A percentile compares a stretch with the other conserved stretches of the same genome.
Conservation (phyloP, 2,113 vertebrate species). For the Climacteris rufus region DNA sequence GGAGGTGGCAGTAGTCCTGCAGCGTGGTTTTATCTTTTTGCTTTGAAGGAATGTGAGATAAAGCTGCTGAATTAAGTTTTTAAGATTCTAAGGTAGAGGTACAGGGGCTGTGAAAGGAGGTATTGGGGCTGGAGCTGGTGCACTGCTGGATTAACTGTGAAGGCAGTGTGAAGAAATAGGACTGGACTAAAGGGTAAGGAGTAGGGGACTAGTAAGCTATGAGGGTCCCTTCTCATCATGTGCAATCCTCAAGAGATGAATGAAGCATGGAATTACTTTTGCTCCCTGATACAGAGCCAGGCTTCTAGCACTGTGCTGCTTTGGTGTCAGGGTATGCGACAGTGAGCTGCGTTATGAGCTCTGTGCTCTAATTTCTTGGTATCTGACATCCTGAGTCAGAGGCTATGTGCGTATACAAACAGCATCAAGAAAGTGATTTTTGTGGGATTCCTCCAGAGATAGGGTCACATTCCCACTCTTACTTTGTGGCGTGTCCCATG, state of each 20-base stretch:
- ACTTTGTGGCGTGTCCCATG: neutral
- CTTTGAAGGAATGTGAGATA: neutral
- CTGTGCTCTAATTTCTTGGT: neutral
- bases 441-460: neutral
- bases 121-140: neutral
- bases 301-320: neutral
- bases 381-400: neutral
- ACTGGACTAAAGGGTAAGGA: accelerated
- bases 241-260: neutral
- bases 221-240: accelerated
- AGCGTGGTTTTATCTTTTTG: neutral
- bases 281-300: neutral
- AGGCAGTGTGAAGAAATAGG: neutral
- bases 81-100: neutral
- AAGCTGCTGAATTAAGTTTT: neutral
- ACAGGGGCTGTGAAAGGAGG: neutral
- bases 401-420: accelerated
- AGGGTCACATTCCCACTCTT: accelerated
- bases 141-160: neutral
- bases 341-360: neutral
- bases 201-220: accelerated
- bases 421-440: neutral
- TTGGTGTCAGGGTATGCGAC: neutral
- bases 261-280: neutral
- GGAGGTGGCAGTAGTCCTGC: too few relatives aligned